These are phyloP conservation scores for Corvus cornix DNA, from an alignment of 2,113 vertebrate species.

Conservation along the genomic window DNA sequence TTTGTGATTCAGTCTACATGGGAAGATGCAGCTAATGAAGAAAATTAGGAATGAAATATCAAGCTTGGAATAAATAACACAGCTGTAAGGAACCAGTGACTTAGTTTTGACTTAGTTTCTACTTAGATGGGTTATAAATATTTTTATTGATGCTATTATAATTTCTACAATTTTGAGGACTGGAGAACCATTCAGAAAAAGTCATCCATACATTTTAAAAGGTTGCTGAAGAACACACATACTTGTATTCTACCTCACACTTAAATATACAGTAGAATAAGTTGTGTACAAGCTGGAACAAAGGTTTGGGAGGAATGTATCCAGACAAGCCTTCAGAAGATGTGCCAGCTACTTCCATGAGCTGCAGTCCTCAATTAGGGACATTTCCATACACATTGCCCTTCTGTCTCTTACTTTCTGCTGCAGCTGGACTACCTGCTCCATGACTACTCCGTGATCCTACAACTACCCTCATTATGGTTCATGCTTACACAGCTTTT, in stretches of 20 bases:
- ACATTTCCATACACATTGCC: neutral
- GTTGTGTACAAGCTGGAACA: neutral
- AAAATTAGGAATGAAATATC: neutral
- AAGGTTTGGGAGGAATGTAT: neutral
- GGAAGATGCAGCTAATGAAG: neutral
- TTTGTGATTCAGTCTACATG: neutral
- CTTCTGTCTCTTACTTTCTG: neutral
- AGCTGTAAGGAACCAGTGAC: neutral
- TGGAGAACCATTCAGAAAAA: neutral
- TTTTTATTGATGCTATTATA: neutral
- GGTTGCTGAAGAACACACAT: neutral
- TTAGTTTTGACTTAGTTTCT: neutral
- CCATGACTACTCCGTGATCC: neutral
- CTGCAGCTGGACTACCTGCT: neutral
- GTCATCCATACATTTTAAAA: neutral
- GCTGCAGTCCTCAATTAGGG: neutral
- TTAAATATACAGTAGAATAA: neutral
- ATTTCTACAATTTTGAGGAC: neutral
- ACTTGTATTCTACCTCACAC: neutral
- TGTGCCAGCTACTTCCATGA: neutral
- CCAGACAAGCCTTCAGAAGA: neutral
- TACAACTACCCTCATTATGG: neutral
- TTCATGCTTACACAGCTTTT: neutral
- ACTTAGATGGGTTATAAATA: neutral
- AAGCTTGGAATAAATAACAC: neutral